Percentiles rank a stretch among this genome's conserved stretches.
Evolutionary conservation across 2,113 vertebrate genomes (phyloP).

Genomic region (Leucosticte australis): DNA sequence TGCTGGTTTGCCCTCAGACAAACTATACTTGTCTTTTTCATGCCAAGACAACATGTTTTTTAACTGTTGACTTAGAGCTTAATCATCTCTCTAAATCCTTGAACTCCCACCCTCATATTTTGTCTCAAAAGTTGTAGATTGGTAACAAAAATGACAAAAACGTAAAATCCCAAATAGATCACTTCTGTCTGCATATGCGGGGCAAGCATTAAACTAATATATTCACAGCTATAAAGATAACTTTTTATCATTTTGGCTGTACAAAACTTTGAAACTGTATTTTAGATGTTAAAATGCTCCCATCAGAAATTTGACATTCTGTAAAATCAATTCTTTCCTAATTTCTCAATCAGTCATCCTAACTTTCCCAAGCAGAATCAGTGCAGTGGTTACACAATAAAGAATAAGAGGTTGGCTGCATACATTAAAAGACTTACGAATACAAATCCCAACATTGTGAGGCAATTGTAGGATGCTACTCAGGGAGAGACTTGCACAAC

Average conservation of each 20-base stretch:
- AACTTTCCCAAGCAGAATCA: not conserved
- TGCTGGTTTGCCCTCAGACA: not conserved
- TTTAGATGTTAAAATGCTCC: not conserved
- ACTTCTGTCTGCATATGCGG: not conserved
- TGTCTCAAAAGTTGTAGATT: not conserved
- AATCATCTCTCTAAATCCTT: not conserved
- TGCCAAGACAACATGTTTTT: not conserved
- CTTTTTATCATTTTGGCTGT: not conserved
- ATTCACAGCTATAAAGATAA: not conserved
- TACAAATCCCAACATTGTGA: not conserved
- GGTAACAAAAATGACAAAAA: not conserved
- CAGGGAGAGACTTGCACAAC: not conserved
- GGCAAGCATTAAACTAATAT: not conserved
- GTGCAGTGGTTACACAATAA: not conserved
- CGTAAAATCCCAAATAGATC: not conserved
- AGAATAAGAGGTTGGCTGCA: not conserved
- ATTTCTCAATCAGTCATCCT: constrained; percentile 12
- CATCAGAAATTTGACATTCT: not conserved
- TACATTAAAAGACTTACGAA: constrained; percentile 7
- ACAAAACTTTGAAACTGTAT: not conserved
- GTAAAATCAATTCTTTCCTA: not conserved
- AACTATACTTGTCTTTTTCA: not conserved
- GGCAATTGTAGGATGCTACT: constrained; percentile 11
- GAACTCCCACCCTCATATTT: not conserved
- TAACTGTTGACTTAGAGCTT: constrained; percentile 3